A percentile compares a stretch with the other conserved stretches of the same genome.
Conservation (phyloP, 2,888 invertebrate species). For the Drosophila limbata region DNA sequence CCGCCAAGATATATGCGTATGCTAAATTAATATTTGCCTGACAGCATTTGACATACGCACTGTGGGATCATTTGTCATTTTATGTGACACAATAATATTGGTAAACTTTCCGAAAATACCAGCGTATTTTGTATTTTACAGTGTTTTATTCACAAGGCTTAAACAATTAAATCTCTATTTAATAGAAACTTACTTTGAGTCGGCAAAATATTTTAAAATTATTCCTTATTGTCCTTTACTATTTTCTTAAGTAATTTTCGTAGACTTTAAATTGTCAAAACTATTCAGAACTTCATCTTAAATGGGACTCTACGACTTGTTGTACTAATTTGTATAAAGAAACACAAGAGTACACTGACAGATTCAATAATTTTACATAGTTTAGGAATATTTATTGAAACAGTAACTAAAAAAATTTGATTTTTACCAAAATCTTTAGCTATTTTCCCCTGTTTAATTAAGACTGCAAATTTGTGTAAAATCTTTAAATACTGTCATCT, state of each 20-base stretch:
- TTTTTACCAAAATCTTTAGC: not conserved
- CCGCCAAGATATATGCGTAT: slow-evolving; percentile 37
- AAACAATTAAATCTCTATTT: too few species aligned
- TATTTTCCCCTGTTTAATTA: not conserved
- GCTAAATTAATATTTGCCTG: slow-evolving; percentile 69
- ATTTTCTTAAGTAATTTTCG: too few species aligned
- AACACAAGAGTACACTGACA: too few species aligned
- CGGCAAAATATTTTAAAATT: too few species aligned
- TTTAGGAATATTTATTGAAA: not conserved
- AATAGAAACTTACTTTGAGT: too few species aligned
- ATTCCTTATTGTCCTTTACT: too few species aligned
- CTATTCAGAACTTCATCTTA: too few species aligned
- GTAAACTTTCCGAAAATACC: not conserved
- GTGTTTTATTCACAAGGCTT: not conserved
- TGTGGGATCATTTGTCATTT: not conserved
- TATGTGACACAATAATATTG: not conserved
- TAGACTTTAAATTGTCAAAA: too few species aligned
- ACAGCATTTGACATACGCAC: slow-evolving; percentile 55
- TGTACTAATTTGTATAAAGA: too few species aligned
- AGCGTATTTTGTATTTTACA: not conserved
- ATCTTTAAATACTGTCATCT: not conserved
- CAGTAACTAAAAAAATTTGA: not conserved
- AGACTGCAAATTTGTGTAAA: not conserved
- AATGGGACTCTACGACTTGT: too few species aligned
- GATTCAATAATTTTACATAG: too few species aligned